These are phyloP conservation scores for Eueremaeus valkanovi DNA, from an alignment of 2,888 invertebrate genomes.

Conservation along the genomic window DNA sequence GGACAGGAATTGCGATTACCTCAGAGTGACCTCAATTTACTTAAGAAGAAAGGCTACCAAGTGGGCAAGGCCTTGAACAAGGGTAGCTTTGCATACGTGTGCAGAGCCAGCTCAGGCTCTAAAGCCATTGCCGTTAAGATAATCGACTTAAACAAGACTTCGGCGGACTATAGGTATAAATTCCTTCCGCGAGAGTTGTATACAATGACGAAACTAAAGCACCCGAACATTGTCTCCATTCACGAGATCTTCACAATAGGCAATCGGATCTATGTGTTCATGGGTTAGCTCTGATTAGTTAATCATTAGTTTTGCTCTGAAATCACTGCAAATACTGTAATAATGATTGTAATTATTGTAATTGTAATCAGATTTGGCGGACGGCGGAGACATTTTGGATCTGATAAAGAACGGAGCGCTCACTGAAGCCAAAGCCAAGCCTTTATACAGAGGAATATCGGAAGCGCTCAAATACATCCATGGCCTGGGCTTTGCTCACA, in stretches of 20 bases:
- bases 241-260: slow-evolving; percentile 57
- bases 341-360: no score
- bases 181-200: slow-evolving; percentile 64
- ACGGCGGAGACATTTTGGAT: slow-evolving; percentile 62
- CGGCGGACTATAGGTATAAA: slow-evolving; percentile 60
- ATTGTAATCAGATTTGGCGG: no score
- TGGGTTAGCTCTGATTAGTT: no score
- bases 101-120: slow-evolving; percentile 41
- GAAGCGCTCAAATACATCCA: slow-evolving; percentile 60
- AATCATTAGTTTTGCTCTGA: no score
- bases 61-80: slow-evolving; percentile 32
- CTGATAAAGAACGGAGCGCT: slow-evolving; percentile 60
- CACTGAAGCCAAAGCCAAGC: slow-evolving; percentile 55
- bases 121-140: slow-evolving; percentile 62
- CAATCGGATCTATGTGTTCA: slow-evolving; percentile 59
- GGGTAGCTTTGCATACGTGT: slow-evolving; percentile 38
- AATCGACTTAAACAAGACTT: slow-evolving; percentile 62
- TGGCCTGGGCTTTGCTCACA: slow-evolving; percentile 47
- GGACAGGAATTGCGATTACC: no score
- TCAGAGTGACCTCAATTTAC: not conserved
- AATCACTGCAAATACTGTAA: no score
- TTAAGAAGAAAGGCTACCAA: slow-evolving; percentile 37
- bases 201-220: slow-evolving; percentile 56
- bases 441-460: slow-evolving; percentile 57
- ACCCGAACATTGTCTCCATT: slow-evolving; percentile 61